Conservation (phyloP, 2,888 invertebrate species). For the Automeris io region DNA sequence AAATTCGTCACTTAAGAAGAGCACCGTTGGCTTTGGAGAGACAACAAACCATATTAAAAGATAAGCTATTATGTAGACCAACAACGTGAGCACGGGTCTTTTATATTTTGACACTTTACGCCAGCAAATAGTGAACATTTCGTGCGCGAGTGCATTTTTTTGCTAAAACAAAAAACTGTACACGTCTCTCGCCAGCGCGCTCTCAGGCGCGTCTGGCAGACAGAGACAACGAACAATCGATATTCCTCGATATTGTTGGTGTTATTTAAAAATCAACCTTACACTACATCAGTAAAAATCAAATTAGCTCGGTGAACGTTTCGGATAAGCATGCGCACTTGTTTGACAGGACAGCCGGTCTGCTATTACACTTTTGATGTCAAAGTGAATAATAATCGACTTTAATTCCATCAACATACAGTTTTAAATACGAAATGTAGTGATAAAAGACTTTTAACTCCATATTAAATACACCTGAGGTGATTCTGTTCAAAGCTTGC, state of each 20-base stretch:
- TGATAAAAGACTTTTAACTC: too few species aligned
- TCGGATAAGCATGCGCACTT: neutral
- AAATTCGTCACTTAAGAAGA: conserved; percentile 38
- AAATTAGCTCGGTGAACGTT: neutral
- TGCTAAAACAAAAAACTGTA: neutral
- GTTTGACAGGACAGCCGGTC: neutral
- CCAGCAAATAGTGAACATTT: conserved; percentile 35
- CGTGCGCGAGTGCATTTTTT: conserved; percentile 7
- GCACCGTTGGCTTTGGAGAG: conserved; percentile 25
- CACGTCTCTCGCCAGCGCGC: conserved; percentile 32
- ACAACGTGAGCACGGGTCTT: conserved; percentile 29
- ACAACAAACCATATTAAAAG: conserved; percentile 30
- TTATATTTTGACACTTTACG: conserved; percentile 39
- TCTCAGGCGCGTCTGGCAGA: conserved; percentile 33
- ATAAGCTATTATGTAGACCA: conserved; percentile 35
- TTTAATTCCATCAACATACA: too few species aligned
- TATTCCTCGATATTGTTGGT: conserved; percentile 25
- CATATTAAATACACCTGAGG: too few species aligned
- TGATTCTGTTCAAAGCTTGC: too few species aligned
- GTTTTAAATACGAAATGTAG: too few species aligned
- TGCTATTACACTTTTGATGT: too few species aligned
- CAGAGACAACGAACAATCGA: conserved; percentile 38
- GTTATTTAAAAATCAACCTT: conserved; percentile 15
- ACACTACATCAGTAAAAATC: conserved; percentile 3
- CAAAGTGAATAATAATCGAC: too few species aligned